Base-by-base conservation (phyloP, 2,113 vertebrate genomes). In the Pomatostomus ruficeps region DNA sequence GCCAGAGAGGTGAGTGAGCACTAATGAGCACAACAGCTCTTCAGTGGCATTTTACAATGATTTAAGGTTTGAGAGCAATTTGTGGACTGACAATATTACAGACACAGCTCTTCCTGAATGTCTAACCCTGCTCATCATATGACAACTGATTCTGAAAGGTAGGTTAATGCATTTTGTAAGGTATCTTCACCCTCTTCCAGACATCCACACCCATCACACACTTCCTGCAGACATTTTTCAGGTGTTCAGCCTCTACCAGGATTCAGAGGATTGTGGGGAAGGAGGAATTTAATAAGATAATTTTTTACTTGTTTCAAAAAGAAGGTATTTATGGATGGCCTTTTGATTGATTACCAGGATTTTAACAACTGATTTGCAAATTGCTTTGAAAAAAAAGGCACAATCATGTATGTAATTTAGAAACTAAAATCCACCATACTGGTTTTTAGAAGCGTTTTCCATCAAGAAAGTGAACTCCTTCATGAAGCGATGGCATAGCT, bases 361-460 rank as follows among this genome's bases (percentile, higher is more conserved):
- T 89, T 91, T 24, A 67, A 58, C 51, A 71, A 25, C 4, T 3
- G 2, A 59, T 51, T 40, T 6, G 33, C 85, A 72, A 57, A 25
- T 0, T 6, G 14, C 9, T 63, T 67, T 72, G 76, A 76, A 96
- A 70, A 15, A 23, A 81, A 66, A 80, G 33, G 62, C 33, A 31
- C 28, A 20, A 85, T 31, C 31, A 31, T 11, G 4, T 7, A 24
- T 11, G 28, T 7, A 33, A 55, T 19, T 29, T 36, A 52, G 72
- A 79, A 77, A 78, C 18, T 70, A 5, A 65, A 88, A 85, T 57
- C 46, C 78, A 98, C 96, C 98, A 77, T 99, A 99, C 99, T 99
- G 99, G 97, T 99, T 99, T 98, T 98, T 99, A 71, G 99, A 99
- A 95, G 99, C 98, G 82, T 99, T 99, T 96, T 99, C 99, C 99